Conservation (phyloP, 2,797 vertebrate species). For the Mus minutoides region DNA sequence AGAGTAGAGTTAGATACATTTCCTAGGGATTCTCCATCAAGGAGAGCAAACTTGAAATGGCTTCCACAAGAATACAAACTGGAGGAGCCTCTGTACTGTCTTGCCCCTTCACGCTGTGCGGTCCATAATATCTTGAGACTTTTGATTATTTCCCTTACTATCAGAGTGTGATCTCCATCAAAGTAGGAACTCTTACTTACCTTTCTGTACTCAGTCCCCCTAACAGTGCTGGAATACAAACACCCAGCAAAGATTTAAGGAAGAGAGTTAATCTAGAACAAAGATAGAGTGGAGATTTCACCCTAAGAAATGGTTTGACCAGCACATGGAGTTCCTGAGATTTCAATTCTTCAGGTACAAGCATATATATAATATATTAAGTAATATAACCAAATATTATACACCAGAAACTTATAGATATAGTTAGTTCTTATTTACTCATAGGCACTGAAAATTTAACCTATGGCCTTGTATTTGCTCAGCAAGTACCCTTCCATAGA, state of each 20-base stretch:
- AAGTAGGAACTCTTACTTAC: background rate
- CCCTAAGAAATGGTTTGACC: slow-evolving; percentile 23
- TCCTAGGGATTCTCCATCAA: background rate
- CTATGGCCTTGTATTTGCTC: background rate
- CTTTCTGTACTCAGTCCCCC: background rate
- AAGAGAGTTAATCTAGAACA: background rate
- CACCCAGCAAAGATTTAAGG: background rate
- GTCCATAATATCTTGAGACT: background rate
- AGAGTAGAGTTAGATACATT: background rate
- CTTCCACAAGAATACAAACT: background rate
- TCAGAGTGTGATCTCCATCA: background rate
- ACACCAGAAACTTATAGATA: background rate
- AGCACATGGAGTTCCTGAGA: background rate
- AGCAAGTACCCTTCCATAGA: background rate
- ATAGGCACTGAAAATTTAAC: background rate
- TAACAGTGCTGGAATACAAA: no score
- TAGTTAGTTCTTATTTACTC: background rate
- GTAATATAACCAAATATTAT: background rate
- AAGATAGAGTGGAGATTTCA: background rate
- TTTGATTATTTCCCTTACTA: background rate
- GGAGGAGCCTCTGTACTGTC: no score
- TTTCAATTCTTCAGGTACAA: background rate
- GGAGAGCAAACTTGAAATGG: background rate
- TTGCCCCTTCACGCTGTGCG: background rate
- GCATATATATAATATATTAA: background rate